Conservation (phyloP, 2,113 vertebrate genomes). For the Pogona vitticeps region DNA sequence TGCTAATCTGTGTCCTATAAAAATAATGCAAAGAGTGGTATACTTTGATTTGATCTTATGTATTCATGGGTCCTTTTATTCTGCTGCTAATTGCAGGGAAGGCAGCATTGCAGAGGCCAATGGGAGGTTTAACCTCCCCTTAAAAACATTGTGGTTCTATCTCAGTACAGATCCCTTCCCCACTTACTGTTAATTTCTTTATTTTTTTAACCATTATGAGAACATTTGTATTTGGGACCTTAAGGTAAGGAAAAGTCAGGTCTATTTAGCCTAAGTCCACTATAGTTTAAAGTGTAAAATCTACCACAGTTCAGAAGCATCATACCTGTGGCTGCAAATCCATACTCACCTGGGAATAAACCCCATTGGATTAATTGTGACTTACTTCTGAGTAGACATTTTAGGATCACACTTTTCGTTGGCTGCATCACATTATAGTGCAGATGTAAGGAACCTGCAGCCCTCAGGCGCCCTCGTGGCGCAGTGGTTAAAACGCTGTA, state of each 20-base stretch:
- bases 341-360: background rate
- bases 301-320: background rate
- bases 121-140: background rate
- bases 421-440: background rate
- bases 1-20: background rate
- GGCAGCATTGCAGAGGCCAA: background rate
- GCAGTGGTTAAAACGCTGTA: too few relatives aligned
- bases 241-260: background rate
- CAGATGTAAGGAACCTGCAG: background rate
- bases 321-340: background rate
- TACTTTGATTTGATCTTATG: slow-evolving; percentile 34
- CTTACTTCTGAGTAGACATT: background rate
- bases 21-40: slow-evolving; percentile 16
- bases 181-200: background rate
- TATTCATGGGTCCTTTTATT: slow-evolving; percentile 21
- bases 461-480: too few relatives aligned
- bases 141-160: background rate
- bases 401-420: background rate
- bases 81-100: background rate
- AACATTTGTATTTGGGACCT: background rate
- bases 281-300: too few relatives aligned
- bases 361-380: background rate
- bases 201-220: background rate
- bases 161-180: background rate
- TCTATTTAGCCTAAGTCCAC: background rate